Conservation (phyloP, 2,888 invertebrate species). For the Mythimna albipuncta region DNA sequence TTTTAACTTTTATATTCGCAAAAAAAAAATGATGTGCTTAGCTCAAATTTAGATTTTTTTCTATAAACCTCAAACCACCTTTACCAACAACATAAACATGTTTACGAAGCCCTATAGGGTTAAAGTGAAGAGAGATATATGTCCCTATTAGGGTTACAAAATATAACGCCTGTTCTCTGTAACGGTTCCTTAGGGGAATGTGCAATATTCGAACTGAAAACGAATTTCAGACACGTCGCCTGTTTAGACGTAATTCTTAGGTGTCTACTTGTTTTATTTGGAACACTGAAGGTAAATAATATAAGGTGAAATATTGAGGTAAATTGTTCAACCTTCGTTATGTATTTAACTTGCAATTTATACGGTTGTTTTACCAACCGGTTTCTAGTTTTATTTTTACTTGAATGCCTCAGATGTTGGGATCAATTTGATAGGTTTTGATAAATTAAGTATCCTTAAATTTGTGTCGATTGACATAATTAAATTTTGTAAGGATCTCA, state of each 20-base stretch:
- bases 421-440: too few species aligned
- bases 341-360: constrained; percentile 1
- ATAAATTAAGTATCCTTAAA: too few species aligned
- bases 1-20: too few species aligned
- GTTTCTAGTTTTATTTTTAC: too few species aligned
- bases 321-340: constrained; percentile 14
- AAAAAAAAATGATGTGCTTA: too few species aligned
- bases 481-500: too few species aligned
- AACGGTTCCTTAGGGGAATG: constrained; percentile 72
- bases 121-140: constrained; percentile 68
- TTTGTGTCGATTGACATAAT: too few species aligned
- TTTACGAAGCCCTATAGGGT: constrained; percentile 69
- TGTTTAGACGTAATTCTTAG: constrained; percentile 67
- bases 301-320: constrained; percentile 27
- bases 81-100: constrained; percentile 59
- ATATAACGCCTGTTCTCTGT: constrained; percentile 73
- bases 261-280: constrained; percentile 55
- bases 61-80: constrained; percentile 5
- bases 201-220: constrained; percentile 68
- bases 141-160: constrained; percentile 74
- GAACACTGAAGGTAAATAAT: constrained; percentile 30
- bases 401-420: too few species aligned
- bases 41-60: background rate
- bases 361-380: background rate
- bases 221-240: constrained; percentile 67